These are phyloP conservation scores for Pithecia hirsuta DNA, from an alignment of 2,797 vertebrate species.

Conservation along the genomic window DNA sequence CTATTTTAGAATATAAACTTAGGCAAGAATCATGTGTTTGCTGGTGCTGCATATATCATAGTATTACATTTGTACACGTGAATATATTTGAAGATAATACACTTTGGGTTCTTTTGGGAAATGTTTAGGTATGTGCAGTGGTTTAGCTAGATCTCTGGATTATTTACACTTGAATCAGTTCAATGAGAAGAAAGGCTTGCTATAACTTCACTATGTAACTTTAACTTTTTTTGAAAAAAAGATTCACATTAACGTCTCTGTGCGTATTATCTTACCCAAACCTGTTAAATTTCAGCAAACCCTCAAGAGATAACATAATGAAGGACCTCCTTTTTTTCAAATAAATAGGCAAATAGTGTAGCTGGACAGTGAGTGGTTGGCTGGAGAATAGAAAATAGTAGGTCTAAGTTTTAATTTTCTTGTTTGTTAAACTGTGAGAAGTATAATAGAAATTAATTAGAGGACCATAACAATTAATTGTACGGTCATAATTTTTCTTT, in stretches of 20 bases:
- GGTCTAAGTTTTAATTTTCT: conserved; percentile 51
- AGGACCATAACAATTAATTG: conserved; percentile 13
- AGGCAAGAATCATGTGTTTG: background rate
- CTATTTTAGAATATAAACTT: conserved; percentile 26
- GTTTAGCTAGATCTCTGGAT: background rate
- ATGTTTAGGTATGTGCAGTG: background rate
- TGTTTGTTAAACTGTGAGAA: conserved; percentile 51
- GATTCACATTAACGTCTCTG: background rate
- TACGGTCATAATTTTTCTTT: conserved; percentile 21
- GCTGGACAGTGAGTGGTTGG: background rate
- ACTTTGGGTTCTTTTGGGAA: background rate
- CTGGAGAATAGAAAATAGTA: conserved; percentile 9
- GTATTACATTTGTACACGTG: background rate
- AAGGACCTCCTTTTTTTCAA: background rate
- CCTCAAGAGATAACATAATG: background rate
- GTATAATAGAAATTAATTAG: conserved; percentile 36
- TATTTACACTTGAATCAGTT: conserved; percentile 9
- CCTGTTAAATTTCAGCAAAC: conserved; percentile 1
- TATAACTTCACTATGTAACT: background rate
- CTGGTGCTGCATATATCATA: background rate
- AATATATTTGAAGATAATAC: conserved; percentile 24
- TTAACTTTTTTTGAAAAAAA: conserved; percentile 10
- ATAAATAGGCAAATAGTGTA: background rate
- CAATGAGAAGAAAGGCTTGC: background rate
- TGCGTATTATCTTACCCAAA: background rate